Percentiles rank a stretch among this genome's conserved stretches.
These are phyloP conservation scores for Apodemus speciosus DNA, from an alignment of 2,113 vertebrate species.

Conservation along the genomic window DNA sequence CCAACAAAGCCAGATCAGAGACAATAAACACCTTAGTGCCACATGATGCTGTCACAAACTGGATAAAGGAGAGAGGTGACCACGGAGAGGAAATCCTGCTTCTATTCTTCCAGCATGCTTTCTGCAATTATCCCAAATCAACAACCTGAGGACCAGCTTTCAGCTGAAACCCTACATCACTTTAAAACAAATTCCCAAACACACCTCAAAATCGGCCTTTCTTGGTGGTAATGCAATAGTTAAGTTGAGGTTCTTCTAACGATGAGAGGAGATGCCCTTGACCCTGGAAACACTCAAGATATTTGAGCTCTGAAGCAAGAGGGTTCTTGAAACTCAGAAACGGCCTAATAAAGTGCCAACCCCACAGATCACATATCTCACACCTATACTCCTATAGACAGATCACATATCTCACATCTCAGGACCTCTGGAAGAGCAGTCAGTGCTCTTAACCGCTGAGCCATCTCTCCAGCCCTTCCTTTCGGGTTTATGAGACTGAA, in stretches of 20 bases:
- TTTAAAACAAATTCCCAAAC: conserved; percentile 21
- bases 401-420: background rate
- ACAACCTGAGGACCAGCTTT: conserved; percentile 14
- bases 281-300: conserved; percentile 2
- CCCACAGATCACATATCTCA: conserved; percentile 9
- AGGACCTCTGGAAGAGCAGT: no score
- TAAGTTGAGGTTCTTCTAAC: conserved; percentile 32
- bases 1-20: background rate
- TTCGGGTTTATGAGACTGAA: conserved; percentile 26
- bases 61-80: conserved; percentile 15
- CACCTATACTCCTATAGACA: background rate
- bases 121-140: background rate
- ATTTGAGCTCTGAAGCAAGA: background rate
- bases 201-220: background rate
- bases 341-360: background rate
- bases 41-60: conserved; percentile 16
- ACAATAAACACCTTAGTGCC: background rate
- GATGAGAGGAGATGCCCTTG: background rate
- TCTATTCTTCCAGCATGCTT: background rate
- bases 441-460: no score
- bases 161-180: background rate
- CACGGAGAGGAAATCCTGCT: background rate
- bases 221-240: background rate
- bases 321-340: conserved; percentile 38
- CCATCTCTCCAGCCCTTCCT: background rate